phyloP scores from a whole-genome alignment of 1,140 invertebrate species.

The Plutomurus gul region DNA sequence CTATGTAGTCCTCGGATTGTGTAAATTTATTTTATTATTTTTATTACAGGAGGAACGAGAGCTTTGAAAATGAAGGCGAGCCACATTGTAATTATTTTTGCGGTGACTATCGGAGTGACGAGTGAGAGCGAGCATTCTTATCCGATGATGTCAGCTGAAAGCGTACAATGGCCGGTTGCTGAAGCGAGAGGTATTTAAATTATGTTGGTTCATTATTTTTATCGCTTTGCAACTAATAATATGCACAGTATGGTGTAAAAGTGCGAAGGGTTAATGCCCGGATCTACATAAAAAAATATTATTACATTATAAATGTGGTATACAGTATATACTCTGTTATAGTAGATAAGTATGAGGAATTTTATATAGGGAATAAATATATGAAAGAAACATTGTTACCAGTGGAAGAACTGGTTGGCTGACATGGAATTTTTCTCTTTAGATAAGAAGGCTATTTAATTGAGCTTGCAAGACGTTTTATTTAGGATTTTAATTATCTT shows the following conservation, averaged over 20 bases:
- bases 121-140: slow-evolving; percentile 3
- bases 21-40: neutral
- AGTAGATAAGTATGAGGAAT: too few relatives aligned
- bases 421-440: neutral
- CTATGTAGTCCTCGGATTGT: too few relatives aligned
- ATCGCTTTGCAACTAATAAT: too few relatives aligned
- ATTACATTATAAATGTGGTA: too few relatives aligned
- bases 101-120: neutral
- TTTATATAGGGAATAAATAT: too few relatives aligned
- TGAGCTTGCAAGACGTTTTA: neutral
- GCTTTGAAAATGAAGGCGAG: neutral
- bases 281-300: too few relatives aligned
- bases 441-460: neutral
- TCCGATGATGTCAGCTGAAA: neutral
- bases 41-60: neutral
- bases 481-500: neutral
- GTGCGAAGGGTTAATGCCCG: too few relatives aligned
- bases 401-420: neutral
- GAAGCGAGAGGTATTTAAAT: neutral
- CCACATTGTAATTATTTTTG: slow-evolving; percentile 5
- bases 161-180: neutral
- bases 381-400: neutral
- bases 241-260: too few relatives aligned
- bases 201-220: too few relatives aligned
- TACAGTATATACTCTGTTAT: too few relatives aligned